Conservation (phyloP, 2,888 invertebrate species). For the Lagria hirta region DNA sequence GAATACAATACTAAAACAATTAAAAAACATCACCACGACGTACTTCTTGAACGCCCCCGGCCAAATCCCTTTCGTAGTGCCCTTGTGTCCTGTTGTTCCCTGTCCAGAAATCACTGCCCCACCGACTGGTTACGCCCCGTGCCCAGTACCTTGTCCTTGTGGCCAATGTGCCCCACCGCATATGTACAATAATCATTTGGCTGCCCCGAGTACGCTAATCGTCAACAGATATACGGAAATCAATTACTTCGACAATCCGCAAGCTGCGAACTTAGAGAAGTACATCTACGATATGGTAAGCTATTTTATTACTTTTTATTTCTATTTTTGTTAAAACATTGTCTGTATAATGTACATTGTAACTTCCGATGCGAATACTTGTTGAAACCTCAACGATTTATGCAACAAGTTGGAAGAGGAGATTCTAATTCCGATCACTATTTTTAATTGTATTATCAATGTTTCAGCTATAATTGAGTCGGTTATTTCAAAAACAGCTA, state of each 20-base stretch:
- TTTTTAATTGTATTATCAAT: too few species aligned
- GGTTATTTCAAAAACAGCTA: too few species aligned
- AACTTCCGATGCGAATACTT: too few species aligned
- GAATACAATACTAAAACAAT: too few species aligned
- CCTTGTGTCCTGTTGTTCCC: constrained; percentile 52
- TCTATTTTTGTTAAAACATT: too few species aligned
- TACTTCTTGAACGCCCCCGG: constrained; percentile 55
- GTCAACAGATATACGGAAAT: constrained; percentile 56
- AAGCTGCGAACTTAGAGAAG: constrained; percentile 45
- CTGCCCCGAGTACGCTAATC: constrained; percentile 51
- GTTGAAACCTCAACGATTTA: too few species aligned
- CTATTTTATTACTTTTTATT: too few species aligned
- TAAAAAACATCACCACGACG: constrained; percentile 54
- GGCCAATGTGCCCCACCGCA: constrained; percentile 60
- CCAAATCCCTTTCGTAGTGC: constrained; percentile 56
- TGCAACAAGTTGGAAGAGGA: too few species aligned
- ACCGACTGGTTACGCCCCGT: constrained; percentile 43
- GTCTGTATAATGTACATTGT: too few species aligned
- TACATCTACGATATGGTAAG: constrained; percentile 54
- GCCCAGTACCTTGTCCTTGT: constrained; percentile 59
- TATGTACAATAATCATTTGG: constrained; percentile 48
- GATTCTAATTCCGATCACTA: too few species aligned
- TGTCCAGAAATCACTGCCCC: constrained; percentile 53
- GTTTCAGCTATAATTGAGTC: too few species aligned
- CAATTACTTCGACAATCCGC: constrained; percentile 55